Evolutionary conservation across 2,888 invertebrate genomes (phyloP), one percentile per base, ranked within the genome.

Genomic region (Colletes collaris): DNA sequence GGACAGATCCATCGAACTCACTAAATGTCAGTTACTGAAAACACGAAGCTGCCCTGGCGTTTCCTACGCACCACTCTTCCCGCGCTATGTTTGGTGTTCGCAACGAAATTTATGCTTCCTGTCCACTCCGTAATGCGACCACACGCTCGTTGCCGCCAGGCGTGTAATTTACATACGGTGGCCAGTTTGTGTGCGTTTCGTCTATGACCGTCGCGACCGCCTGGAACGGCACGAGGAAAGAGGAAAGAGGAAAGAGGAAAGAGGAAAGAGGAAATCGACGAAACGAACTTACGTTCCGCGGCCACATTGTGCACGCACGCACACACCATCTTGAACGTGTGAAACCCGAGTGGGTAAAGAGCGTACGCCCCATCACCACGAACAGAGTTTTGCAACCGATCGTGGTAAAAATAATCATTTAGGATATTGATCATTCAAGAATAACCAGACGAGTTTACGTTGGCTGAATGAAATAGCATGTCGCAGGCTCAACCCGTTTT

Each of bases 101-200:
- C 87, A 71, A 83, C 79, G 82, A 91, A 92, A 91, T 92, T 92
- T 92, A 92, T 91, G 92, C 91, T 92, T 92, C 92, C 92, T 91
- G 91, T 87, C 86, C 83, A 82, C 77, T 83, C 27, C 81, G 83
- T 86, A 88, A 86, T 85, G 83, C 67, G 69, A 75, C 76, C 81
- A 75, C 79, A 74, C 79, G 71, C 60, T 70, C 63, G 62, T 56
- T 52, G 59, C 71, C 72, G 55, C 55, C 50, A 62, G 49, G 56
- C 66, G 16, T 74, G 58, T 77, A 74, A 79, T 76, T 79, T 81
- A 78, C 81, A 70, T 81, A 68, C 53, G 63, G 27, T 53, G 1
- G 55, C 56, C 50, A 56, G 70, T 60, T 8, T 40, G 69, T 66
- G 55, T 68, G 70, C 67, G 81, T 65, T 75, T 71, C 50, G 78